Percentiles rank a stretch among this genome's conserved stretches.
Evolutionary conservation across 2,113 vertebrate genomes (phyloP).

Genomic region (Corydoras maculifer): DNA sequence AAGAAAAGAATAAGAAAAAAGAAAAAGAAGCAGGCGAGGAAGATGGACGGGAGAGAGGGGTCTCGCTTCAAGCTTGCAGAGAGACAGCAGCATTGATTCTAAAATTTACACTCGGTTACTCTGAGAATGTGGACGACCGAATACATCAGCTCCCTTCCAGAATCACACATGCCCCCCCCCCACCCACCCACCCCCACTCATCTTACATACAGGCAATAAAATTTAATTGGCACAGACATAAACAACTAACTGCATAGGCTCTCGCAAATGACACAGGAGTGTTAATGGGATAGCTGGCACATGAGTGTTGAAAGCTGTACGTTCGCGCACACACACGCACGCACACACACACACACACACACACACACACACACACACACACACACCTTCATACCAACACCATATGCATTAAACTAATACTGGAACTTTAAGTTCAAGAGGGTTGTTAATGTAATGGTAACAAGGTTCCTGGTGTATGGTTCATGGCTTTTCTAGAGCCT

Average conservation of each 20-base stretch:
- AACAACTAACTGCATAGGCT: not conserved
- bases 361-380: not conserved
- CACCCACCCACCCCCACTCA: conserved; percentile 18
- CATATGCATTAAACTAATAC: not conserved
- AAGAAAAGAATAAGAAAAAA: conserved; percentile 15
- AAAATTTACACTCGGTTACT: conserved; percentile 50
- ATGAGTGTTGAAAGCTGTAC: not conserved
- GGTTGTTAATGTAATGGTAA: no score
- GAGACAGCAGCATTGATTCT: conserved; percentile 36
- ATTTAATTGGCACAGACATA: conserved; percentile 10
- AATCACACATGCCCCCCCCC: conserved; percentile 26
- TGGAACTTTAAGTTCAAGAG: no score
- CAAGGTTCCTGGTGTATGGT: no score
- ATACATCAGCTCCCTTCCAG: conserved; percentile 34
- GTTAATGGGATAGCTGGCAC: not conserved
- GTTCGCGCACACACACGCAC: not conserved
- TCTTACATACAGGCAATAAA: conserved; percentile 22
- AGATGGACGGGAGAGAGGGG: not conserved
- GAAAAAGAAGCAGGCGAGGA: conserved; percentile 12
- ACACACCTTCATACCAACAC: not conserved
- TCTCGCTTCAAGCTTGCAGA: conserved; percentile 30
- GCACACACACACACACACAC: not conserved
- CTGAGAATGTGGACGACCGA: conserved; percentile 45
- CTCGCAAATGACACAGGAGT: conserved; percentile 13
- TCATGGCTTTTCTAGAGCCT: no score